Evolutionary conservation across 1,140 invertebrate genomes (phyloP), one percentile per base, ranked within the genome.

Genomic region (Linepithema humile): DNA sequence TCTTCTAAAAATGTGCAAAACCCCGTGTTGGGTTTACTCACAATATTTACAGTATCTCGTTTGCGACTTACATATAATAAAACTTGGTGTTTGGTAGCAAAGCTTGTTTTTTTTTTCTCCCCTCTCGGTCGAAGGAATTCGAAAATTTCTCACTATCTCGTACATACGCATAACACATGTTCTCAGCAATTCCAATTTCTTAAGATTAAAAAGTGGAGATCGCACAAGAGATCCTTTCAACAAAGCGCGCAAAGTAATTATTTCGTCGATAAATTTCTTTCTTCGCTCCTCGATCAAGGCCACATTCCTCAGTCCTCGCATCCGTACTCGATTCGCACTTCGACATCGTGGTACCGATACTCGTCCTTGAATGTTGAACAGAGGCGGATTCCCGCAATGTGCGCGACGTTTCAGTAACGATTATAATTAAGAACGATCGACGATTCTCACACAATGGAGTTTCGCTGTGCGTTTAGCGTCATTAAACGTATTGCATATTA

Each of bases 1-100:
- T 78, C 73, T 69, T 87, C 82, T 87, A 85, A 88, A 88, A 85
- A 87, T 70, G 83, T 87, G 83, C 77, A 82, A 88, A 87, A 88
- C 75, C 64, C 43, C 43, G 57, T 67, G 53, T 29, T 35, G 50
- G 75, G 48, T 82, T 75, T 82, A 84, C 64, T 75, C 75, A 55
- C 80, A 82, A 77, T 88, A 88, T 88, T 82, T 88, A 88, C 87
- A 88, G 40, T 86, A 67, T 59, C 82, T 77, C 64, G 50, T 9
- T 10, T 23, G 43, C 48, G 60, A 80, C 77, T 82, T 88, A 88
- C 75, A 12, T 38, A 40, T 87, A 67, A 72, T 88, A 88, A 60
- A 85, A 75, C 50, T 87, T 87, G 83, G 87, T 85, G 85, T 87
- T 88, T 70, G 17, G 53, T 35, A 73, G 29, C 78, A 60, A 74